A percentile compares a stretch with the other conserved stretches of the same genome.
Evolutionary conservation across 2,113 vertebrate species (phyloP).

Genomic region (Nesoenas mayeri): DNA sequence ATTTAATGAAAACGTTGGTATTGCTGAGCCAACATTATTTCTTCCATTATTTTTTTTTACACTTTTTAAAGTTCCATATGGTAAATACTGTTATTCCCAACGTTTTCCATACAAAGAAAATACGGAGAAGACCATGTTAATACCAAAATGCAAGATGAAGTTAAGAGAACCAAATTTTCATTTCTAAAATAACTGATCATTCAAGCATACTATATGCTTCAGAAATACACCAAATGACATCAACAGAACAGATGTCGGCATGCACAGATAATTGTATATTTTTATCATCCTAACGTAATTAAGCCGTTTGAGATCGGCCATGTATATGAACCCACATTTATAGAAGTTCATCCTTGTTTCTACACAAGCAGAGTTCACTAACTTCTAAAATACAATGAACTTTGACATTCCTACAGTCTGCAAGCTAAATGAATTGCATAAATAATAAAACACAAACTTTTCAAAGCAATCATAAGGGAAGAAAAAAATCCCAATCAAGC

Average conservation of each 20-base stretch:
- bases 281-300: neutral
- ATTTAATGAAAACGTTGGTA: neutral
- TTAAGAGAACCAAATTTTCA: neutral
- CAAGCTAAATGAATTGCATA: neutral
- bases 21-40: neutral
- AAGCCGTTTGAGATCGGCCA: neutral
- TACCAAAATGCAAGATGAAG: neutral
- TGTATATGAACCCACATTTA: neutral
- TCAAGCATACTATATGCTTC: neutral
- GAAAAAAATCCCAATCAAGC: neutral
- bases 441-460: neutral
- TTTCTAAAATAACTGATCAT: neutral
- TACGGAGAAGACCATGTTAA: neutral
- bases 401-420: neutral
- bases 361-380: neutral
- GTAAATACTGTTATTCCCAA: neutral
- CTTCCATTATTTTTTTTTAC: neutral
- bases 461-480: neutral
- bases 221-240: neutral
- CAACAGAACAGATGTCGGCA: neutral
- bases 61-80: neutral
- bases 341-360: neutral
- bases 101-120: neutral
- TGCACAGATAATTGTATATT: neutral
- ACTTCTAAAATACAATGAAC: neutral